Evolutionary conservation across 2,888 invertebrate genomes (phyloP).

Genomic region (Diarsia rubi): DNA sequence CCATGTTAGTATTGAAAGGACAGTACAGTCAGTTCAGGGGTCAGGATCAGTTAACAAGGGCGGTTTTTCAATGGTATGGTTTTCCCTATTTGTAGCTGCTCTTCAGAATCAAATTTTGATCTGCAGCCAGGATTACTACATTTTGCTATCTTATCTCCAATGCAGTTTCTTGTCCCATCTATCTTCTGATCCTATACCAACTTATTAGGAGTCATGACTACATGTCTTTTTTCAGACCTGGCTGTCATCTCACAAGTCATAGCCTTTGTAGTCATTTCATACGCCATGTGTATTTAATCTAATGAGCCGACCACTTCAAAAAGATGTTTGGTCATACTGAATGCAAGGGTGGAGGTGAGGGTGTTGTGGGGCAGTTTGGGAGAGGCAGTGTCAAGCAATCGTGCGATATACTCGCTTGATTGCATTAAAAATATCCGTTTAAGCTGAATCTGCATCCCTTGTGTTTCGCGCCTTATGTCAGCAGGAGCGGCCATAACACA

Average conservation of each 20-base stretch:
- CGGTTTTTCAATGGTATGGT: too few relatives aligned
- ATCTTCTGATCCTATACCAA: neutral
- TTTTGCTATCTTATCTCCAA: neutral
- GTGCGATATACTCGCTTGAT: neutral
- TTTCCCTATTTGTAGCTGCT: too few relatives aligned
- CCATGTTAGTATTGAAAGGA: too few relatives aligned
- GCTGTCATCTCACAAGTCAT: neutral
- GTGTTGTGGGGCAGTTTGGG: neutral
- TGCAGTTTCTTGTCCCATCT: neutral
- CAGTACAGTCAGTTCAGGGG: too few relatives aligned
- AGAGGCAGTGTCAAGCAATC: neutral
- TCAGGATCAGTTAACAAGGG: too few relatives aligned
- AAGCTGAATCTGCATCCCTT: neutral
- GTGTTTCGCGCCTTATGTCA: slow-evolving; percentile 28
- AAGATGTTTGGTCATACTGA: neutral
- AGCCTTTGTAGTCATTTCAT: neutral
- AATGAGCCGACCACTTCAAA: neutral
- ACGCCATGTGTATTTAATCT: neutral
- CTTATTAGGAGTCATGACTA: neutral
- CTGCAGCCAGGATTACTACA: neutral
- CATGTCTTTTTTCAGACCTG: neutral
- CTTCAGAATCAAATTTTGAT: too few relatives aligned
- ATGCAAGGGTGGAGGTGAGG: neutral
- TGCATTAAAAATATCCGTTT: neutral
- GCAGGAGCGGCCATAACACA: slow-evolving; percentile 49